These are phyloP conservation scores for Champsocephalus esox DNA, from an alignment of 2,797 vertebrate species.

Conservation along the genomic window DNA sequence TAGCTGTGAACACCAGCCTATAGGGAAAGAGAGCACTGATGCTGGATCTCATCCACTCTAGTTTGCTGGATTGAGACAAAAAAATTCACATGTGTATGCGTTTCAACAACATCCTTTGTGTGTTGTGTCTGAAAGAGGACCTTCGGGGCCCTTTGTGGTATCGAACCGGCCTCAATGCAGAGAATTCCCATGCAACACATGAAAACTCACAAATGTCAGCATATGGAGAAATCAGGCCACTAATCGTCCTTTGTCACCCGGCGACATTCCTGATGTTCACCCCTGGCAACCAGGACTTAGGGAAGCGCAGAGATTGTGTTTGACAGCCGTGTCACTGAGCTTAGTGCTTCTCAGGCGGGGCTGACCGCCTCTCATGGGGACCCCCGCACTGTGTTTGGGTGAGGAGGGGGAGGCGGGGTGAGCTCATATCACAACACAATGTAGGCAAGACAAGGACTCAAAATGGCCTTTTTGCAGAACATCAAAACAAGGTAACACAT, in stretches of 20 bases:
- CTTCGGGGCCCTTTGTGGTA: constrained; percentile 54
- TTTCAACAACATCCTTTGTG: constrained; percentile 68
- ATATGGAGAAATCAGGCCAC: constrained; percentile 82
- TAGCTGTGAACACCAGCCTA: not conserved
- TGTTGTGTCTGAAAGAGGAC: constrained; percentile 58
- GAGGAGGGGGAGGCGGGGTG: constrained; percentile 44
- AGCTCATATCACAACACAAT: constrained; percentile 57
- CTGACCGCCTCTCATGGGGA: constrained; percentile 55
- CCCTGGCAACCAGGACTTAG: constrained; percentile 89
- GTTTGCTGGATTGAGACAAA: constrained; percentile 62
- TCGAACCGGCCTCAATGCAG: constrained; percentile 55
- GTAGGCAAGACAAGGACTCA: constrained; percentile 41
- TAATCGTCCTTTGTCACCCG: constrained; percentile 85
- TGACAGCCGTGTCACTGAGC: constrained; percentile 87
- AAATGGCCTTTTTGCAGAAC: constrained; percentile 51
- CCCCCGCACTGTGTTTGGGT: constrained; percentile 67
- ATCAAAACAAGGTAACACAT: constrained; percentile 73
- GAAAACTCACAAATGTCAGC: constrained; percentile 81
- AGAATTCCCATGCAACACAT: constrained; percentile 71
- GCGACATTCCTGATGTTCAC: constrained; percentile 86
- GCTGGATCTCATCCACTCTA: constrained; percentile 16
- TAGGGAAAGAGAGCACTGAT: not conserved
- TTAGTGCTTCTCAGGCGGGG: constrained; percentile 86
- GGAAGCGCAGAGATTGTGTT: constrained; percentile 82
- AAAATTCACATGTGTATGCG: constrained; percentile 37